These are phyloP conservation scores for Lerista edwardsae DNA, from an alignment of 2,797 vertebrate species.

Conservation along the genomic window DNA sequence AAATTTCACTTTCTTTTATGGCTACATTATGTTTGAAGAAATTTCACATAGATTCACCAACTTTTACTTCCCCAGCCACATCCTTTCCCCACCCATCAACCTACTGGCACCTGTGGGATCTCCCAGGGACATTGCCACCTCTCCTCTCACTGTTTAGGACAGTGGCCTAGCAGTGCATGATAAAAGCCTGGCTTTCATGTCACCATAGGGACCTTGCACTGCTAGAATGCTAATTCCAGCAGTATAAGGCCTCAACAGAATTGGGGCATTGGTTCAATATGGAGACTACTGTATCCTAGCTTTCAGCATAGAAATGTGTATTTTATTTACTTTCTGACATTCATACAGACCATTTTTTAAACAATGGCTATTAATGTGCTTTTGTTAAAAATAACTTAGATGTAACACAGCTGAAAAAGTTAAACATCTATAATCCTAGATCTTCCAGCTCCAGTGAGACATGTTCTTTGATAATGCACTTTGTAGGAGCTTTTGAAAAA, in stretches of 20 bases:
- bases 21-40: neutral
- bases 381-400: neutral
- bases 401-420: neutral
- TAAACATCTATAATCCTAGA: neutral
- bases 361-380: neutral
- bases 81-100: too few relatives aligned
- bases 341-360: neutral
- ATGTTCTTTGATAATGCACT: neutral
- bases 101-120: too few relatives aligned
- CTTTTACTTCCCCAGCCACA: too few relatives aligned
- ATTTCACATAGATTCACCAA: neutral
- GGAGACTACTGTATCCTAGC: neutral
- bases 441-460: neutral
- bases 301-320: neutral
- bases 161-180: too few relatives aligned
- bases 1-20: conserved; percentile 10
- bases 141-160: too few relatives aligned
- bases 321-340: neutral
- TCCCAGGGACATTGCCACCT: too few relatives aligned
- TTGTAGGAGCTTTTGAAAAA: neutral
- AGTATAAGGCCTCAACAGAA: too few relatives aligned
- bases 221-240: too few relatives aligned
- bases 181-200: too few relatives aligned
- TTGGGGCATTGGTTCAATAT: neutral
- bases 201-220: too few relatives aligned